phyloP scores from a whole-genome alignment of 2,797 vertebrate species.

The Catharus ustulatus region DNA sequence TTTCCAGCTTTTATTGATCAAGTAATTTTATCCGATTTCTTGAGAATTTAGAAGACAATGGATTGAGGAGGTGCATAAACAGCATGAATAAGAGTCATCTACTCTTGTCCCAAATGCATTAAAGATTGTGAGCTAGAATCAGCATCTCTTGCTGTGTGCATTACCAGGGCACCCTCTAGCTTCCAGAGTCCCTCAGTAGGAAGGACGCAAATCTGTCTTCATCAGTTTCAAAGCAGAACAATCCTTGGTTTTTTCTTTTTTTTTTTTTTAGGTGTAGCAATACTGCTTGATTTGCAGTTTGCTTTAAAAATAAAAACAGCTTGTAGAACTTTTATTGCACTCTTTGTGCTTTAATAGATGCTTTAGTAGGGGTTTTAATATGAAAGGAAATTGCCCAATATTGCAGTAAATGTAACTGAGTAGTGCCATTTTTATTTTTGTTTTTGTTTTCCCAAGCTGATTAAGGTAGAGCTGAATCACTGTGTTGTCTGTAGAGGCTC shows the following conservation, averaged over 20 bases:
- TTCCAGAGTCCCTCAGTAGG: neutral
- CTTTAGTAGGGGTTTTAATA: slow-evolving; percentile 15
- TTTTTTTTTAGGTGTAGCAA: neutral
- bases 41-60: neutral
- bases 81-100: neutral
- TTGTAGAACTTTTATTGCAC: neutral
- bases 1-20: neutral
- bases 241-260: neutral
- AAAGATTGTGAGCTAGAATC: neutral
- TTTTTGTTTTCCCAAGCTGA: neutral
- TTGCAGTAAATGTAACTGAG: neutral
- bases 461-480: neutral
- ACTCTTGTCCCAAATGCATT: neutral
- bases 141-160: neutral
- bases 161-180: slow-evolving; percentile 1
- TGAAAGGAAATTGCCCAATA: neutral
- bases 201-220: neutral
- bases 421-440: neutral
- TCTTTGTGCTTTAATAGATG: slow-evolving; percentile 13
- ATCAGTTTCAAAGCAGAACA: neutral
- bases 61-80: neutral
- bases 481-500: neutral
- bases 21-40: neutral
- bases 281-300: neutral
- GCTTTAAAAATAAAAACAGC: slow-evolving; percentile 18